Evolutionary conservation across 2,888 invertebrate genomes (phyloP), one percentile per base, ranked within the genome.

Genomic region (Pristionchus entomophagus): DNA sequence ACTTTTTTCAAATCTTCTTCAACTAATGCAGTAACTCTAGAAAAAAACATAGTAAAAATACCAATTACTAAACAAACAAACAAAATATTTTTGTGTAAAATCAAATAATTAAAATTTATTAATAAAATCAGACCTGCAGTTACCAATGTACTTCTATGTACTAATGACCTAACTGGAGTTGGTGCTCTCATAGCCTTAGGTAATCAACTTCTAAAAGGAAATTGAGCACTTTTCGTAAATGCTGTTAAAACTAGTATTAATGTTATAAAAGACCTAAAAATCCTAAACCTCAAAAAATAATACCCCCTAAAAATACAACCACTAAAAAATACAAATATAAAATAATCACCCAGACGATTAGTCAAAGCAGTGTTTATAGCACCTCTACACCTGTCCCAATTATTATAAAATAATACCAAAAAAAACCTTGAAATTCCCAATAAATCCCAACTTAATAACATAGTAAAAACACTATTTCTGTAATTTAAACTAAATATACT

Each of bases 191-290:
- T 96, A 69, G 96, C 96, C 0, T 95, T 96, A 0, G 96, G 96
- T 81, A 96, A 94, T 91, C 96, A 96, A 77, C 96, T 95, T 88
- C 96, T 96, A 96, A 96, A 96, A 78, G 96, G 96, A 95, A 96
- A 95, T 94, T 96, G 96, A 93, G 96, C 96, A 90, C 96, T 96
- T 94, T 96, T 96, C 87, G 96, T 96, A 94, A 96, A 95, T 84
- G 95, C 95, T 0, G 95, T 95, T 32, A 95, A 83, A 62, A 94
- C 85, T 53, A 94, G 93, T 94, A 94, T 92, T 91, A 95, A 94
- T n/a, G 90, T 14, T 0, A 89, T 84, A 88, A 87, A 87, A 86
- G 62, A 84, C 84, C 82, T 90, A 90, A 89, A 87, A 88, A 89
- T 86, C 90, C 84, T 88, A 89, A 88, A 86, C 89, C 86, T 65